phyloP scores from a whole-genome alignment of 92 coral and sea anemone genomes.

The Paragorgia papillata region DNA sequence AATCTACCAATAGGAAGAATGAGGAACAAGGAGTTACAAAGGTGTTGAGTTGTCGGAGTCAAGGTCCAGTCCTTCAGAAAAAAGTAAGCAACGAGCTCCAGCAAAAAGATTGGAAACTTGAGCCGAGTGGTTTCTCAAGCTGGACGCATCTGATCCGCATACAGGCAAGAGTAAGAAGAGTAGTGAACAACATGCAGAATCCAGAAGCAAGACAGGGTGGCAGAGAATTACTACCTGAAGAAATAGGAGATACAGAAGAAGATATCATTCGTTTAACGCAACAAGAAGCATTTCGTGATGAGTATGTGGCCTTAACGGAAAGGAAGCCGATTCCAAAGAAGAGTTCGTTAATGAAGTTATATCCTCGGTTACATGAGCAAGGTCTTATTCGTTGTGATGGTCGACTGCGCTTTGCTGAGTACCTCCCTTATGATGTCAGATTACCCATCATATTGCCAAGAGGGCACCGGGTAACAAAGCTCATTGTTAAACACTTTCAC shows the following conservation, averaged over 20 bases:
- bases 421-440: conserved; percentile 39
- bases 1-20: too few species aligned
- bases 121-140: conserved; percentile 57
- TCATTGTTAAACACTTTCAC: conserved; percentile 59
- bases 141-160: conserved; percentile 32
- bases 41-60: neutral
- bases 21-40: neutral
- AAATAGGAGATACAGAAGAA: conserved; percentile 54
- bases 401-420: too few species aligned
- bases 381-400: too few species aligned
- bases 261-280: conserved; percentile 57
- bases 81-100: too few species aligned
- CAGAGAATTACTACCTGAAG: conserved; percentile 46
- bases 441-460: conserved; percentile 60
- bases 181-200: conserved; percentile 50
- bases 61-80: too few species aligned
- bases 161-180: conserved; percentile 52
- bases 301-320: too few species aligned
- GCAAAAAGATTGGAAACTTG: too few species aligned
- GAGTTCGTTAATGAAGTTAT: conserved; percentile 40
- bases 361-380: conserved; percentile 53
- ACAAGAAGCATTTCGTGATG: conserved; percentile 57
- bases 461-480: conserved; percentile 53
- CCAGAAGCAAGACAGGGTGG: conserved; percentile 34
- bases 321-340: too few species aligned